Conservation (phyloP, 1,140 invertebrate genomes). For the Leptinotarsa lineolata region DNA sequence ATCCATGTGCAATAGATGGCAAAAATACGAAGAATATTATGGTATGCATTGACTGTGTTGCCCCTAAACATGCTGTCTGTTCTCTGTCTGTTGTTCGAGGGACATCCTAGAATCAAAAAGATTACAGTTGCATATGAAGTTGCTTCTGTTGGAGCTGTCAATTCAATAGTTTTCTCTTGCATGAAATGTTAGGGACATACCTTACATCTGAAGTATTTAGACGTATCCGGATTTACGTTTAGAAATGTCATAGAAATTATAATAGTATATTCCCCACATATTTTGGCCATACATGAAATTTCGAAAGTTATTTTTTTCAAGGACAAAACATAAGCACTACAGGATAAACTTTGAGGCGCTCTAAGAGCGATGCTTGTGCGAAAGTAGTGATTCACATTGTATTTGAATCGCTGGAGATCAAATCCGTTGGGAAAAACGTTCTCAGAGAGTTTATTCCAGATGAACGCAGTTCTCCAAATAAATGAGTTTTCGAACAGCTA, state of each 20-base stretch:
- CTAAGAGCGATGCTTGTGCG: too few relatives aligned
- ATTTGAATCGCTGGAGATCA: too few relatives aligned
- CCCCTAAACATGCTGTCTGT: not conserved
- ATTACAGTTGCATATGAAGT: not conserved
- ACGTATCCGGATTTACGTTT: not conserved
- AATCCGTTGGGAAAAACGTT: too few relatives aligned
- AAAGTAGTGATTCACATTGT: too few relatives aligned
- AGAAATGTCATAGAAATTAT: not conserved
- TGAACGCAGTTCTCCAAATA: too few relatives aligned
- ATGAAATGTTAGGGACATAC: slow-evolving; percentile 10
- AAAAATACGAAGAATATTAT: slow-evolving; percentile 4
- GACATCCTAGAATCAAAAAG: slow-evolving; percentile 8
- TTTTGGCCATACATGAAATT: not conserved
- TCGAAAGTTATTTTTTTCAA: too few relatives aligned
- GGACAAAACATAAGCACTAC: too few relatives aligned
- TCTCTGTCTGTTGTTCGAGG: not conserved
- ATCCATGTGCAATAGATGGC: not conserved
- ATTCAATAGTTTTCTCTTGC: not conserved
- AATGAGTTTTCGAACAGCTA: too few relatives aligned
- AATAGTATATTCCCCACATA: not conserved
- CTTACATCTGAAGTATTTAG: not conserved
- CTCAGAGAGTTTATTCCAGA: too few relatives aligned
- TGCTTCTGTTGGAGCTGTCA: not conserved
- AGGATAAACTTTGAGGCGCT: too few relatives aligned
- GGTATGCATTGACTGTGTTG: not conserved